phyloP scores from a whole-genome alignment of 1,140 invertebrate genomes.

The Drosophila murphyi region DNA sequence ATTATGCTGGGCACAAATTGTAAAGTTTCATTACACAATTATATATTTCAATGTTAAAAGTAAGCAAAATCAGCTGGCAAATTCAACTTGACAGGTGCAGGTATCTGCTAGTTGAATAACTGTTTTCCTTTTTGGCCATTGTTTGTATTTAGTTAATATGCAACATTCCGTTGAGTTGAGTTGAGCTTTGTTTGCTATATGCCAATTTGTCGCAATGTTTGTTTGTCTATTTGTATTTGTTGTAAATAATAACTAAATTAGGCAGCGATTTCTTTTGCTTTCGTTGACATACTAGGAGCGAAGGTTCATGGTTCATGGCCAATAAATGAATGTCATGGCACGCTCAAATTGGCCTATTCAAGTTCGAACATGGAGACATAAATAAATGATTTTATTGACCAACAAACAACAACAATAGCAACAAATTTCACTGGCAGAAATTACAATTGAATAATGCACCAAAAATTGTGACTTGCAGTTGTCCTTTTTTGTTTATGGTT shows the following conservation, averaged over 20 bases:
- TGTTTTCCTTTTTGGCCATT: conserved; percentile 1
- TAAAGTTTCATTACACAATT: no score
- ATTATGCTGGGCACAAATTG: no score
- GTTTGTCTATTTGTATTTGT: conserved; percentile 50
- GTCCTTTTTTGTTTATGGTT: conserved; percentile 10
- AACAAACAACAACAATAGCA: background rate
- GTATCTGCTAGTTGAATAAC: conserved; percentile 19
- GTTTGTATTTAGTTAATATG: conserved; percentile 41
- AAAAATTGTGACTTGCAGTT: conserved; percentile 28
- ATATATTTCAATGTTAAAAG: no score
- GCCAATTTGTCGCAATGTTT: conserved; percentile 71
- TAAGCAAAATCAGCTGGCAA: no score
- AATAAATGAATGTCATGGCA: conserved; percentile 23
- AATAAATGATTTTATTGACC: conserved; percentile 19
- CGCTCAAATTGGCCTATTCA: conserved; percentile 1
- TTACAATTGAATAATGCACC: conserved; percentile 3
- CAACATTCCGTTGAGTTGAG: conserved; percentile 42
- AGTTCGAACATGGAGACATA: conserved; percentile 23
- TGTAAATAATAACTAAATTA: conserved; percentile 78
- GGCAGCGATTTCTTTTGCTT: conserved; percentile 54
- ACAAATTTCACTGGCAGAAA: background rate
- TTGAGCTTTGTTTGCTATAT: conserved; percentile 64
- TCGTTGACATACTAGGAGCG: background rate
- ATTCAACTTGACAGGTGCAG: background rate
- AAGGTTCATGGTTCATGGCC: conserved; percentile 21